Base-by-base conservation (phyloP, 2,797 vertebrate genomes). In the Apodemus agrarius region DNA sequence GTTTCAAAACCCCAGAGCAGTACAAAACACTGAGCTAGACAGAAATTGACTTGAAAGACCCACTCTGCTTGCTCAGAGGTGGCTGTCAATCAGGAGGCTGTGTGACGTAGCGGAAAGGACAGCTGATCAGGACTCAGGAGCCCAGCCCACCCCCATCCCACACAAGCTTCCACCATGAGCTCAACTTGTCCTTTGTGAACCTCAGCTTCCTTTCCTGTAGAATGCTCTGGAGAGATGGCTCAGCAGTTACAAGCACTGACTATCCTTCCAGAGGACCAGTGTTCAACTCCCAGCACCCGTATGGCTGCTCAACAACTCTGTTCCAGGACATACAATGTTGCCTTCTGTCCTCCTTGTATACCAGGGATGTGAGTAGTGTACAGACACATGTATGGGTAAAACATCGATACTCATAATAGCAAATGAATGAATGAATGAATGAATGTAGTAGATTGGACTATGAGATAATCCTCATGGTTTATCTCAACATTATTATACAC, bases 41-140 rank as follows among this genome's bases (percentile, higher is more conserved):
- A 75, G 87, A 92, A 82, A 78, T 37, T 34, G 69, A 79, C 61
- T 29, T 75, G 52, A 93, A 96, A 93, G 59, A 59, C 10, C 13
- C 5, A 2, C 31, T 75, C 84, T 24, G 24, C 24, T 46, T 87
- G 31, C 40, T 59, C n/a, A 21, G 21, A 86, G 82, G 31, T 54
- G 40, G 3, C 34, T 43, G 37, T 3, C 43, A 31, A 49, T 83
- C 43, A 54, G 81, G 90, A 84, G 65, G 52, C 46, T 65, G 78
- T 31, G 22, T 26, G 79, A 16, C 5, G 5, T 0, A 37, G 34
- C 26, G 13, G 65, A 43, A 88, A 83, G 87, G 74, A 22, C 10
- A 46, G 2, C 1, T 1, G 17, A 29, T 29, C 40, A n/a, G 54
- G 52, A 37, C 29, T 34, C 61, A 78, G 76, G n/a, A 37, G 3